Evolutionary conservation across 2,888 invertebrate genomes (phyloP), one percentile per base, ranked within the genome.

Genomic region (Artemia sinica): DNA sequence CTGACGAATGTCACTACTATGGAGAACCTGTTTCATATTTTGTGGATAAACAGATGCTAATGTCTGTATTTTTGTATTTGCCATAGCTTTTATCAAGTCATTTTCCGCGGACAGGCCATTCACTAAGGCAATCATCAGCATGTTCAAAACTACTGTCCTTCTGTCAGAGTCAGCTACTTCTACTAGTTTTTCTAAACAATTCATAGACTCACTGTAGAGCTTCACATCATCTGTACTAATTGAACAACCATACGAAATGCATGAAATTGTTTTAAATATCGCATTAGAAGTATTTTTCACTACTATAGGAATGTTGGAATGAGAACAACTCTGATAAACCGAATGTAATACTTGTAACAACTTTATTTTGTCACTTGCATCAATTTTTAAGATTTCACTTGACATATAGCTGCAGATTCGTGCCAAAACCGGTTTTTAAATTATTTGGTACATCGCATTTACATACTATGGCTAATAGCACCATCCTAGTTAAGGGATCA

Each of bases 401-500:
- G 63, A 58, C 63, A 28, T 28, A n/a, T 58, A 28, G 8, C 63
- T 58, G 63, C 63, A 58, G 9, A 28, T 58, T 8, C 14, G 14
- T 58, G n/a, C 63, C 14, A 58, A 28, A n/a, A 58, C 63, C 28
- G n/a, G 63, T 58, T 28, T 28, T 58, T 28, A 28, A n/a, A 18
- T 10, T 10, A 28, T n/a, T 18, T 10, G 63, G 14, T 28, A 58
- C 63, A 28, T 58, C 28, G 11, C 63, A 58, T 58, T 58, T 58
- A 28, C 63, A 58, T 18, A 58, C 28, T 28, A 58, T 8, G n/a
- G 63, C 63, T 28, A 58, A n/a, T 28, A 58, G 63, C 63, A 58
- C 28, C 63, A 58, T 58, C 63, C 63, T 58, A 9, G 63, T 58
- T n/a, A 58, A 18, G 28, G 63, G 63, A 28, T 58, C 63, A 28